Conservation (phyloP, 1,140 invertebrate species). For the Macrobrachium nipponense region DNA sequence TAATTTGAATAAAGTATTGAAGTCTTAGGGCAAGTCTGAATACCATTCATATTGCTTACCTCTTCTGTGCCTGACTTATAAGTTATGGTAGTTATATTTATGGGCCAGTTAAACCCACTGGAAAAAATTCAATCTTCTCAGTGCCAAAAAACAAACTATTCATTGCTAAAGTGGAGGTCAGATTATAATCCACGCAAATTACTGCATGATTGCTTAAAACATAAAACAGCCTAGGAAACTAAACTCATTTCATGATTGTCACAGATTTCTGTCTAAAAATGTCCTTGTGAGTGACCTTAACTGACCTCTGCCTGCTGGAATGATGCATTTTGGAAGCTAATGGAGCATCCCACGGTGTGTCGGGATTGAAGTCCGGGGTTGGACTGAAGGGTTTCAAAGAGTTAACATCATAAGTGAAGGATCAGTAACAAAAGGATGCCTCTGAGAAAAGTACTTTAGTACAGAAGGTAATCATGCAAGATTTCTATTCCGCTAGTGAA, state of each 20-base stretch:
- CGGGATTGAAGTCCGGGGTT: constrained; percentile 53
- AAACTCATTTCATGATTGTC: neutral
- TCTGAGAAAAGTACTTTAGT: neutral
- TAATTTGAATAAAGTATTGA: too few relatives aligned
- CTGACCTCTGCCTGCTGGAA: constrained; percentile 19
- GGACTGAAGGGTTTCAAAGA: constrained; percentile 27
- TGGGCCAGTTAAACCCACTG: too few relatives aligned
- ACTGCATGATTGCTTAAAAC: too few relatives aligned
- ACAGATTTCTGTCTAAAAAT: neutral
- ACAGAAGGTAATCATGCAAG: neutral
- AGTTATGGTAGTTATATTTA: too few relatives aligned
- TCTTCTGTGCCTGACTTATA: too few relatives aligned
- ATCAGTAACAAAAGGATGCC: constrained; percentile 3
- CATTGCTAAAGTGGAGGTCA: too few relatives aligned
- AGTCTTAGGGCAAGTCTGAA: too few relatives aligned
- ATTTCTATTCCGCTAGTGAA: neutral
- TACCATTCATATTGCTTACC: too few relatives aligned
- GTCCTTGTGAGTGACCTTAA: neutral
- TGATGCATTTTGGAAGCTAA: constrained; percentile 29
- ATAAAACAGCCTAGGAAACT: neutral
- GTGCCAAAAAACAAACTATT: too few relatives aligned
- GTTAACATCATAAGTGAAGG: constrained; percentile 19
- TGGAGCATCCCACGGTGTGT: constrained; percentile 63
- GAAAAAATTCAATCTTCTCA: too few relatives aligned
- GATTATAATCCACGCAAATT: too few relatives aligned